phyloP scores from a whole-genome alignment of 2,113 vertebrate genomes.

The Sapayoa aenigma region DNA sequence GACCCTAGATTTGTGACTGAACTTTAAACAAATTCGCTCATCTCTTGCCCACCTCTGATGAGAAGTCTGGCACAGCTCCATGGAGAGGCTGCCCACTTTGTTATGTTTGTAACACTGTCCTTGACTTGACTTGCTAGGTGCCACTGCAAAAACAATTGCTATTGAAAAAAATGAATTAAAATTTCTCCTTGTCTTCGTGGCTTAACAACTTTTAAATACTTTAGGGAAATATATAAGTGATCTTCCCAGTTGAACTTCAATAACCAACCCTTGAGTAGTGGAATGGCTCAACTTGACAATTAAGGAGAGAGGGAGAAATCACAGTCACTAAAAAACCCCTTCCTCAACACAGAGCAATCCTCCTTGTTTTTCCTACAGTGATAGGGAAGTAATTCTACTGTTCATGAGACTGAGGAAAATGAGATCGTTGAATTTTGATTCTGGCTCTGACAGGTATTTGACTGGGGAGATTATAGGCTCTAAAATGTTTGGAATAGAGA shows the following conservation, averaged over 20 bases:
- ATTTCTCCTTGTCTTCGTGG: background rate
- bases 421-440: slow-evolving; percentile 16
- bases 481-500: slow-evolving; percentile 42
- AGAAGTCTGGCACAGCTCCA: background rate
- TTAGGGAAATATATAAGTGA: background rate
- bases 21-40: background rate
- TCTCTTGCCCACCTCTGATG: background rate
- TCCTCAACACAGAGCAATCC: background rate
- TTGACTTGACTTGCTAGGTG: background rate
- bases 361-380: background rate
- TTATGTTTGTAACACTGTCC: background rate
- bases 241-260: background rate
- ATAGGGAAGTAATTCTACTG: background rate
- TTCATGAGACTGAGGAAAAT: slow-evolving; percentile 10
- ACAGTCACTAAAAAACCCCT: rapidly evolving
- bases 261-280: background rate
- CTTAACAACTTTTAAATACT: background rate
- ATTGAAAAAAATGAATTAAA: background rate
- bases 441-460: slow-evolving; percentile 34
- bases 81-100: background rate
- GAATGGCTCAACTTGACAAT: background rate
- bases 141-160: background rate
- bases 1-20: background rate
- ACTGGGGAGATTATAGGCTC: slow-evolving; percentile 2
- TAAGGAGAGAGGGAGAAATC: background rate